phyloP scores from a whole-genome alignment of 2,888 invertebrate species.

The Hoplodrina ambigua region DNA sequence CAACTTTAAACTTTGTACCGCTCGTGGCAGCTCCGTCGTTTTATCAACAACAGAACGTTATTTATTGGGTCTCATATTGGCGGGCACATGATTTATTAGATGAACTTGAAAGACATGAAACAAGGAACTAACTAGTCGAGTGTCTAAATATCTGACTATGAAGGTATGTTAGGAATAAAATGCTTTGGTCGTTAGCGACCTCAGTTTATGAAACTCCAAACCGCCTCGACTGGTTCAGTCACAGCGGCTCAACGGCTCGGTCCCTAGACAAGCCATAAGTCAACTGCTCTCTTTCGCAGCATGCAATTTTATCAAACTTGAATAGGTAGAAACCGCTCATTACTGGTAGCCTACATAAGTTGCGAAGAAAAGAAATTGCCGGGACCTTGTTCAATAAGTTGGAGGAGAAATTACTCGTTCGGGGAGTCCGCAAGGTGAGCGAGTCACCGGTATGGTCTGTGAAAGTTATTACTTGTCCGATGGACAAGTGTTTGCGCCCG shows the following conservation, averaged over 20 bases:
- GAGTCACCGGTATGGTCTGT: conserved; percentile 79
- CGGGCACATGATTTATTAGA: conserved; percentile 74
- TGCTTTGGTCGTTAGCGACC: conserved; percentile 61
- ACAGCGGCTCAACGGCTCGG: conserved; percentile 56
- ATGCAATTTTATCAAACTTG: conserved; percentile 80
- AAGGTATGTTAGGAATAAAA: conserved; percentile 67
- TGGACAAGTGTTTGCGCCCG: conserved; percentile 47
- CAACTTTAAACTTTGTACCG: conserved; percentile 85
- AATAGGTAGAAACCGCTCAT: conserved; percentile 83
- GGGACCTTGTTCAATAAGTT: conserved; percentile 78
- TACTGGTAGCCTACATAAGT: conserved; percentile 83
- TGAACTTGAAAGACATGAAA: conserved; percentile 63
- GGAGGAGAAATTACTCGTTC: conserved; percentile 83
- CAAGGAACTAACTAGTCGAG: conserved; percentile 54
- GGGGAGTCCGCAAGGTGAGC: conserved; percentile 81
- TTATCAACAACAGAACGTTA: conserved; percentile 79
- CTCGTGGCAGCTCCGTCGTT: conserved; percentile 76
- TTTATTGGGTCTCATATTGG: conserved; percentile 77
- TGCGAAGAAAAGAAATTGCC: conserved; percentile 87
- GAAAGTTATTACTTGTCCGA: conserved; percentile 83
- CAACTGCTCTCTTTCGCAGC: conserved; percentile 73
- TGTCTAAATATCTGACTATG: conserved; percentile 36
- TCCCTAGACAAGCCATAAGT: conserved; percentile 70
- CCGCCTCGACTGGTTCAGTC: conserved; percentile 68
- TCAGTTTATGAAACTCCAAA: conserved; percentile 71